Evolutionary conservation across 2,113 vertebrate species (phyloP).

Genomic region (Mellivora capensis): DNA sequence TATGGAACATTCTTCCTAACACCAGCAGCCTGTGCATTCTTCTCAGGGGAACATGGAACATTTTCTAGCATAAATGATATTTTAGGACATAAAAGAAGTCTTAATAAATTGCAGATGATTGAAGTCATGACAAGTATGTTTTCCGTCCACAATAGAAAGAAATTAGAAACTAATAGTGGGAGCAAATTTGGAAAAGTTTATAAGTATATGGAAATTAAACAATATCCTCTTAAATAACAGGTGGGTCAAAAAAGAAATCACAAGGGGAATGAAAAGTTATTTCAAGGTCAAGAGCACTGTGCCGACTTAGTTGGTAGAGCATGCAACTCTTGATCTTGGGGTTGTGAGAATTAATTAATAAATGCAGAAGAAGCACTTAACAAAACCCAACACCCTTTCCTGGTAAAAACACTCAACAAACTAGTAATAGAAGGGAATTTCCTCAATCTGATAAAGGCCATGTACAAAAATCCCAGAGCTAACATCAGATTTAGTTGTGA

Average conservation of each 20-base stretch:
- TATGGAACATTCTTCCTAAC: not conserved
- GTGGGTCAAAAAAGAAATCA: not conserved
- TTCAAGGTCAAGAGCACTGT: not conserved
- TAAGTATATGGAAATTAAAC: constrained; percentile 28
- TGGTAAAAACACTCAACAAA: too few species aligned
- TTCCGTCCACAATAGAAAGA: constrained; percentile 36
- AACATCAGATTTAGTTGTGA: too few species aligned
- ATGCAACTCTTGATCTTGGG: not conserved
- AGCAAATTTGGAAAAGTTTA: constrained; percentile 17
- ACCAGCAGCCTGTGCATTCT: not conserved
- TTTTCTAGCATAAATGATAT: not conserved
- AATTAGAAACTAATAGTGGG: constrained; percentile 53
- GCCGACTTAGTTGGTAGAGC: not conserved
- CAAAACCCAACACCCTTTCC: too few species aligned
- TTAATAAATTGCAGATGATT: not conserved
- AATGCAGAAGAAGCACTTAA: not conserved
- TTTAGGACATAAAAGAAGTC: not conserved
- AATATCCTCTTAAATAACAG: not conserved
- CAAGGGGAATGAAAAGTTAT: not conserved
- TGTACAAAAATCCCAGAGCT: too few species aligned
- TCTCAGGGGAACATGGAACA: not conserved
- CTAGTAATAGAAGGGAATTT: too few species aligned
- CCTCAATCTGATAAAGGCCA: too few species aligned
- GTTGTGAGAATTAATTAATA: not conserved
- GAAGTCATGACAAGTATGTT: constrained; percentile 8